Percentiles rank a stretch among this genome's conserved stretches.
phyloP scores from a whole-genome alignment of 2,888 invertebrate species.

The Diloba caeruleocephala region DNA sequence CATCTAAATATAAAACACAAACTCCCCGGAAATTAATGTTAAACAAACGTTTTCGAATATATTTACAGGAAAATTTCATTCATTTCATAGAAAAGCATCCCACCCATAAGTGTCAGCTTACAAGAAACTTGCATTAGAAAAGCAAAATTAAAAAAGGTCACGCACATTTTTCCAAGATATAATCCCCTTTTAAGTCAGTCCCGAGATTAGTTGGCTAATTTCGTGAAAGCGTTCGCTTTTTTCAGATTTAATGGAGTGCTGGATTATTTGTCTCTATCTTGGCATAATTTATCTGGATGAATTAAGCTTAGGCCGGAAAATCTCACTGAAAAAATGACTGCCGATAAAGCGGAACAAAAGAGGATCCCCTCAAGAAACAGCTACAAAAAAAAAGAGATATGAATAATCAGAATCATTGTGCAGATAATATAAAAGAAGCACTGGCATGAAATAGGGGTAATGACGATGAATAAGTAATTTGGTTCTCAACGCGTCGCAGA shows the following conservation, averaged over 20 bases:
- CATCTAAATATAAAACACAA: not conserved
- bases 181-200: constrained; percentile 71
- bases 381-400: constrained; percentile 70
- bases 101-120: constrained; percentile 39
- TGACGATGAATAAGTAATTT: constrained; percentile 66
- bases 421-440: constrained; percentile 69
- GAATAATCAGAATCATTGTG: constrained; percentile 76
- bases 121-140: constrained; percentile 43
- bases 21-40: not conserved
- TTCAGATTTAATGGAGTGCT: constrained; percentile 81
- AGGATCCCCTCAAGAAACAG: constrained; percentile 59
- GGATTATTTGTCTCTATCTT: constrained; percentile 71
- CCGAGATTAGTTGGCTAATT: constrained; percentile 80
- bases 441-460: constrained; percentile 66
- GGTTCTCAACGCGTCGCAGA: constrained; percentile 29
- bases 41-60: not conserved
- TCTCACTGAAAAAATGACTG: constrained; percentile 67
- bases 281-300: constrained; percentile 79
- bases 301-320: constrained; percentile 69
- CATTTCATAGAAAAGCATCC: constrained; percentile 4
- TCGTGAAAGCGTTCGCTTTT: constrained; percentile 82
- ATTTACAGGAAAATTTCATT: constrained; percentile 6
- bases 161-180: constrained; percentile 56
- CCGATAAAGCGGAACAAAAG: constrained; percentile 72
- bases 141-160: constrained; percentile 62